Evolutionary conservation across 2,888 invertebrate genomes (phyloP).

Genomic region (Caenorhabditis uteleia): DNA sequence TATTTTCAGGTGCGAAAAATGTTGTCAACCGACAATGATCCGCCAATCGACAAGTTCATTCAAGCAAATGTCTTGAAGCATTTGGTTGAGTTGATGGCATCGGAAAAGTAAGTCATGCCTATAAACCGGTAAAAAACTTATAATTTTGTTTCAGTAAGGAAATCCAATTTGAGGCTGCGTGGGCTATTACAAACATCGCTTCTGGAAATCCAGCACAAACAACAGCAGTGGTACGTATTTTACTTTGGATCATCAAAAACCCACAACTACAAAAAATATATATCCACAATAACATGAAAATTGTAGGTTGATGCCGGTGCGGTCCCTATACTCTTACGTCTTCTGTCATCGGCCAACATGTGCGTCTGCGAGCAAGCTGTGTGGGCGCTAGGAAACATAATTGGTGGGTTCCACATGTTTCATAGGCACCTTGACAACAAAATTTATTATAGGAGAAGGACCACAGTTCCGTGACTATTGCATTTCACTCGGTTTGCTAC

Average conservation of each 20-base stretch:
- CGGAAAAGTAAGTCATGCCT: background rate
- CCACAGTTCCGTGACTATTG: slow-evolving; percentile 91
- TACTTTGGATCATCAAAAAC: background rate
- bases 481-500: slow-evolving; percentile 89
- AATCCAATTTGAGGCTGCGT: slow-evolving; percentile 89
- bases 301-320: slow-evolving; percentile 84
- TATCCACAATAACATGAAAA: background rate
- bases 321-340: slow-evolving; percentile 88
- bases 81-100: slow-evolving; percentile 77
- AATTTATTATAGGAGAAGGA: slow-evolving; percentile 78
- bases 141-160: slow-evolving; percentile 41
- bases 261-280: background rate
- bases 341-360: slow-evolving; percentile 88
- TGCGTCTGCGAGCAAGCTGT: slow-evolving; percentile 99
- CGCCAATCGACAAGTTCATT: slow-evolving; percentile 94
- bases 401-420: slow-evolving; percentile 73
- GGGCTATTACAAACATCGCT: slow-evolving; percentile 97
- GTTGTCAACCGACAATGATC: slow-evolving; percentile 93
- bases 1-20: slow-evolving; percentile 78
- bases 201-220: slow-evolving; percentile 95
- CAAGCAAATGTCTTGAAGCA: slow-evolving; percentile 90
- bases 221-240: slow-evolving; percentile 74
- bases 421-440: background rate
- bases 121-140: background rate
- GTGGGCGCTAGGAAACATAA: slow-evolving; percentile 90